These are phyloP conservation scores for Pseudomugil tenellus DNA, from an alignment of 2,797 vertebrate genomes.

Conservation along the genomic window DNA sequence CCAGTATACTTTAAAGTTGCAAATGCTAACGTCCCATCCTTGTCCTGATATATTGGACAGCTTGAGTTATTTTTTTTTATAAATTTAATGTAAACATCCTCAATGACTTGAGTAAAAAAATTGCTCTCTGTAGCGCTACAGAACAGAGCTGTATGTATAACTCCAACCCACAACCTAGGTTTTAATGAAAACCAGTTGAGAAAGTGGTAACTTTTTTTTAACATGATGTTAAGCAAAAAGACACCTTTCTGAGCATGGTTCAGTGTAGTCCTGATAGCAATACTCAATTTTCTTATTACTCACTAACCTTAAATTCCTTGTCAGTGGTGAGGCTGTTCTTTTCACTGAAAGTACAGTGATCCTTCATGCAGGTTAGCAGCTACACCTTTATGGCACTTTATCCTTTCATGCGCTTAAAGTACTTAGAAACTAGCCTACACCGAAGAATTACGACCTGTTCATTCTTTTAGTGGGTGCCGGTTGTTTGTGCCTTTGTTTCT, in stretches of 20 bases:
- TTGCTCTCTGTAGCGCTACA: too few species aligned
- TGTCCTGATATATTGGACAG: neutral
- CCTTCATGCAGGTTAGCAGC: neutral
- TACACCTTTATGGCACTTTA: neutral
- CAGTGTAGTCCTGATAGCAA: neutral
- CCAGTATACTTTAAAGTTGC: neutral
- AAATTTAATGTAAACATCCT: too few species aligned
- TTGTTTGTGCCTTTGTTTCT: too few species aligned
- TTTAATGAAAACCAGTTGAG: too few species aligned
- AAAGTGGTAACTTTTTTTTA: too few species aligned
- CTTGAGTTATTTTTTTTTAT: too few species aligned
- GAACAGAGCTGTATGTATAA: too few species aligned
- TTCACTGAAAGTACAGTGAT: too few species aligned
- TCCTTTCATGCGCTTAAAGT: neutral
- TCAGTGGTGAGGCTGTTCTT: neutral
- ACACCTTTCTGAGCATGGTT: neutral
- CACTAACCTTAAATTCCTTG: neutral
- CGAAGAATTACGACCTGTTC: neutral
- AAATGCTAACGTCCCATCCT: neutral
- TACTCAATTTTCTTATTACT: neutral
- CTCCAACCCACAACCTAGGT: too few species aligned
- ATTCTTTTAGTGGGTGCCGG: too few species aligned
- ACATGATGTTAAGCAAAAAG: neutral
- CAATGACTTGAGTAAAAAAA: too few species aligned
- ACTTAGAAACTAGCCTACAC: neutral